Conservation (phyloP, 1,140 invertebrate species). For the Hydropsyche tenuis region DNA sequence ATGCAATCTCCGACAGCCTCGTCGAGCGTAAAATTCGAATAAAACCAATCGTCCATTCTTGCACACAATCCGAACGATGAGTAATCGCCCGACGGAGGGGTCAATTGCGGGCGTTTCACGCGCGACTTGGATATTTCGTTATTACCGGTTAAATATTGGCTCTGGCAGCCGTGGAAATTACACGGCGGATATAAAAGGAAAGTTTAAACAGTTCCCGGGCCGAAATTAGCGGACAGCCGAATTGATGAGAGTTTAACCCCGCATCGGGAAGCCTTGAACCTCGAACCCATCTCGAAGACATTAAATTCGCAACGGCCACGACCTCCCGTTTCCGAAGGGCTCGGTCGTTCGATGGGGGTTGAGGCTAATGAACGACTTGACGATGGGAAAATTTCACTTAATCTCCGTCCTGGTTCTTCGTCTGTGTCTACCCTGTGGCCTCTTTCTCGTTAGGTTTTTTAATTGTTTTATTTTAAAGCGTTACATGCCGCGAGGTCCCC, state of each 20-base stretch:
- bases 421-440: too few species aligned
- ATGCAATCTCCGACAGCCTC: too few species aligned
- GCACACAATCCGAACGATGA: neutral
- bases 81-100: neutral
- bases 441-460: too few species aligned
- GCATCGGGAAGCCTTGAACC: neutral
- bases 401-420: neutral
- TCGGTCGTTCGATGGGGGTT: neutral
- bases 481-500: too few species aligned
- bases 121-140: neutral
- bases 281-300: conserved; percentile 18
- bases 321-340: neutral
- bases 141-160: conserved; percentile 24
- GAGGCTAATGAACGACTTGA: conserved; percentile 4
- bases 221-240: neutral
- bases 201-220: conserved; percentile 9
- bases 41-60: too few species aligned
- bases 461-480: too few species aligned
- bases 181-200: conserved; percentile 5
- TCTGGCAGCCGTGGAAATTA: conserved; percentile 1
- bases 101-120: neutral
- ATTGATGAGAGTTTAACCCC: conserved; percentile 17
- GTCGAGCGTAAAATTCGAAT: too few species aligned
- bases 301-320: neutral
- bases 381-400: conserved; percentile 14